These are phyloP conservation scores for Corythucha ciliata DNA, from an alignment of 2,888 invertebrate species.

Conservation along the genomic window DNA sequence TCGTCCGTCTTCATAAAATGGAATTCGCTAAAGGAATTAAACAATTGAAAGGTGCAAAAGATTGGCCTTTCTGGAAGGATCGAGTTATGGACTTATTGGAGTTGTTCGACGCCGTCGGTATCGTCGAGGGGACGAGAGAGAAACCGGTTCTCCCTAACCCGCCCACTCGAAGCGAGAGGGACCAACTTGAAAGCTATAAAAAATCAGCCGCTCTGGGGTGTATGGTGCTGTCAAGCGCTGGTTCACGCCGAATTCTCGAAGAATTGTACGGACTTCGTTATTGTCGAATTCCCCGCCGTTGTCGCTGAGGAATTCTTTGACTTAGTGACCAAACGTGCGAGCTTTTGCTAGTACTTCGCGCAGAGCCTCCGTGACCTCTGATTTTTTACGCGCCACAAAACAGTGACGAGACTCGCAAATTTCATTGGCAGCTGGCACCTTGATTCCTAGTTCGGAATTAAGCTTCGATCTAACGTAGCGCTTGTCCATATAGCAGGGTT, in stretches of 20 bases:
- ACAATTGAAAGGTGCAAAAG: slow-evolving; percentile 12
- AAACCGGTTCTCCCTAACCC: not conserved
- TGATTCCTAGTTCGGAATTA: too few relatives aligned
- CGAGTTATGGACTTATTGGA: slow-evolving; percentile 9
- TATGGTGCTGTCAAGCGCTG: slow-evolving; percentile 27
- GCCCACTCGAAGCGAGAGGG: slow-evolving; percentile 9
- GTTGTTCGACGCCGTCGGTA: slow-evolving; percentile 6
- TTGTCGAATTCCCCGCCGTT: slow-evolving; percentile 21
- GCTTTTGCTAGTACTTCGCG: slow-evolving; percentile 9
- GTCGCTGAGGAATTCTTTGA: slow-evolving; percentile 19
- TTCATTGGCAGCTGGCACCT: too few relatives aligned
- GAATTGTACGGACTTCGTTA: slow-evolving; percentile 21
- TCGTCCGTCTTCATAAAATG: too few relatives aligned
- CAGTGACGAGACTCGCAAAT: too few relatives aligned
- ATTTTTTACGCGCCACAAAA: slow-evolving; percentile 23
- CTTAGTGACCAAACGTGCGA: not conserved
- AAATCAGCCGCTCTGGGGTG: slow-evolving; percentile 21
- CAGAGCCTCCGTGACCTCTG: slow-evolving; percentile 4
- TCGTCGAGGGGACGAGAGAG: slow-evolving; percentile 6
- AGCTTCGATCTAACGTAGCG: too few relatives aligned
- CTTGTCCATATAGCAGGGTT: too few relatives aligned
- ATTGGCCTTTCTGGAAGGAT: slow-evolving; percentile 12
- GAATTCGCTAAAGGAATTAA: slow-evolving; percentile 21
- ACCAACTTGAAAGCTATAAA: not conserved
- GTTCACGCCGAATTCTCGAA: slow-evolving; percentile 26